Evolutionary conservation across 2,113 vertebrate species (phyloP).

Genomic region (Brachypodius melanocephalos): DNA sequence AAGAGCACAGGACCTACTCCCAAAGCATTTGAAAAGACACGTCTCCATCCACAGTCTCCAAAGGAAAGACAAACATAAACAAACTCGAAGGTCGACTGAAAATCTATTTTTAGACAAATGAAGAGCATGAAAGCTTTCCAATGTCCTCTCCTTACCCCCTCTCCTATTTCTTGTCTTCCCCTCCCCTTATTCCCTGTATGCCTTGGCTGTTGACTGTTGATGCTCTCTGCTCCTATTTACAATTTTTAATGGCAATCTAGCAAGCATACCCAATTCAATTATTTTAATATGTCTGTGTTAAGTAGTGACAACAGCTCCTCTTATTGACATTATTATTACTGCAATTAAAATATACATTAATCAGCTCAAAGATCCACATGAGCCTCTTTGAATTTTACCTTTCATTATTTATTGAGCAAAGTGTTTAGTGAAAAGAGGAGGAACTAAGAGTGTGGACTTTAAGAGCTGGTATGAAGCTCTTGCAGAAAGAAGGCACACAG

Average conservation of each 20-base stretch:
- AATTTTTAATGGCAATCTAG: background rate
- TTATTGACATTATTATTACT: background rate
- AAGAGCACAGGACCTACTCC: background rate
- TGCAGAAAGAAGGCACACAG: background rate
- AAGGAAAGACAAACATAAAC: slow-evolving; percentile 24
- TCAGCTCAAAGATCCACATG: background rate
- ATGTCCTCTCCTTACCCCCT: background rate
- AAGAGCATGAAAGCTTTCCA: background rate
- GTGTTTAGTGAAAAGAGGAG: background rate
- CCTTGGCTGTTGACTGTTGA: background rate
- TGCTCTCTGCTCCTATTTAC: background rate
- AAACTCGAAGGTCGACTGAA: background rate
- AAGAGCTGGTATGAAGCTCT: background rate
- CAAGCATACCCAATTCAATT: background rate
- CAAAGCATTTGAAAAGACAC: background rate
- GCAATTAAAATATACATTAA: background rate
- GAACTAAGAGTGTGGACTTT: background rate
- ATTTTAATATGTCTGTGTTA: background rate
- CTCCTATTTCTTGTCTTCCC: background rate
- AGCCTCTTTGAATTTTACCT: background rate
- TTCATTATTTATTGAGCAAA: background rate
- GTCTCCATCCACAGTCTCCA: background rate
- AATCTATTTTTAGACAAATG: slow-evolving; percentile 39
- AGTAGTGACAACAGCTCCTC: background rate
- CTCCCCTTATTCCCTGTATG: background rate